Conservation (phyloP, 2,797 vertebrate species). For the Ficedula albicollis region DNA sequence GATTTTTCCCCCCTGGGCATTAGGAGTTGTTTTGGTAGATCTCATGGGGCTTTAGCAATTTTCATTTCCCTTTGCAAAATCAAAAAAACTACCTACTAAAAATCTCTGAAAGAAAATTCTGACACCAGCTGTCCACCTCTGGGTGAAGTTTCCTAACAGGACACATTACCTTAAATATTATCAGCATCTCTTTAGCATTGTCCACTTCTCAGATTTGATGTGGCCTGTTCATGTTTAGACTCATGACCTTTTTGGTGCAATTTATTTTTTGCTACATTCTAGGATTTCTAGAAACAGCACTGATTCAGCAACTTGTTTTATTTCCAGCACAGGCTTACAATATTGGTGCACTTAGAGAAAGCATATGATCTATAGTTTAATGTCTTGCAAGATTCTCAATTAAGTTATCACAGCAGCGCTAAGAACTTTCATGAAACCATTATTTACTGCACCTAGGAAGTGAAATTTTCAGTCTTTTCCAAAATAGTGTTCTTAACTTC, state of each 20-base stretch:
- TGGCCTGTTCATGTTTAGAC: background rate
- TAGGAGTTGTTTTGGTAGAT: background rate
- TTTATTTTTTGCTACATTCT: background rate
- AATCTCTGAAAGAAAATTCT: background rate
- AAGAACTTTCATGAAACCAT: background rate
- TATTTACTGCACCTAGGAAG: background rate
- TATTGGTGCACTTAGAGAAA: accelerated
- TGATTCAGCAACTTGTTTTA: background rate
- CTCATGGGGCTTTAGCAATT: background rate
- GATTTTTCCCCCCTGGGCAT: background rate
- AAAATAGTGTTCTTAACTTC: background rate
- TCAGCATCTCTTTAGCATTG: background rate
- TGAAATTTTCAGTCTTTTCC: background rate
- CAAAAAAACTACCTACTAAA: background rate
- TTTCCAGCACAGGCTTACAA: background rate
- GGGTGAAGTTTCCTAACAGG: background rate
- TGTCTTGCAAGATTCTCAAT: background rate
- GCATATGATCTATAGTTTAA: background rate
- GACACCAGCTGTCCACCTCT: background rate
- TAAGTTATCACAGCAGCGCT: background rate
- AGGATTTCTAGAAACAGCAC: background rate
- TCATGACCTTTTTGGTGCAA: background rate
- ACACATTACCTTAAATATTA: background rate
- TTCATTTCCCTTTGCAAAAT: background rate
- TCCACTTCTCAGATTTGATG: background rate